These are phyloP conservation scores for Drosophila siamana DNA, from an alignment of 2,888 invertebrate genomes.

Conservation along the genomic window DNA sequence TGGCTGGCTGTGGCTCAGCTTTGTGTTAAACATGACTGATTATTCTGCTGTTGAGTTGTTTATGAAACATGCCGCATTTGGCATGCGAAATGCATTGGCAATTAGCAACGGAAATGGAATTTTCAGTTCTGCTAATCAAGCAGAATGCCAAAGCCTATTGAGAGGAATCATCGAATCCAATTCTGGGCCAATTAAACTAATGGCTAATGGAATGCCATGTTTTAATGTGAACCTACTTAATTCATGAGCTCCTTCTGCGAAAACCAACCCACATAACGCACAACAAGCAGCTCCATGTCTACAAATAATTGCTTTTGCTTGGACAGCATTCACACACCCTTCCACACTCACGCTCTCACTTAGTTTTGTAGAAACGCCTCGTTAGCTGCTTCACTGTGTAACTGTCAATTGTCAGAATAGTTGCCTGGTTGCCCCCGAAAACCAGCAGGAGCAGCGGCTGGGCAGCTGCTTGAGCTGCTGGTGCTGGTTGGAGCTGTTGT, in stretches of 20 bases:
- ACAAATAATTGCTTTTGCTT: conserved; percentile 43
- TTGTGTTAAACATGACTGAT: conserved; percentile 4
- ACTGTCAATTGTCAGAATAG: conserved; percentile 61
- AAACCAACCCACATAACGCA: neutral
- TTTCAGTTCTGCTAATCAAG: conserved; percentile 20
- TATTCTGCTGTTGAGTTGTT: conserved; percentile 3
- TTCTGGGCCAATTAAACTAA: conserved; percentile 50
- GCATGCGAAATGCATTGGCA: neutral
- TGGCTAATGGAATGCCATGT: conserved; percentile 26
- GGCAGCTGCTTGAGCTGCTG: neutral
- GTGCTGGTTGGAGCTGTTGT: no score
- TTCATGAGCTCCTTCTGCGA: conserved; percentile 10
- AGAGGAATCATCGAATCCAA: conserved; percentile 16
- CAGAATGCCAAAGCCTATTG: conserved; percentile 10
- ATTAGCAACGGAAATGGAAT: conserved; percentile 7
- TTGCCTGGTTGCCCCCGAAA: conserved; percentile 18
- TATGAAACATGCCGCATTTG: neutral
- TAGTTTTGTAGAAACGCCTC: conserved; percentile 12
- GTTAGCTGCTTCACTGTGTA: conserved; percentile 49
- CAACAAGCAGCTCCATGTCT: conserved; percentile 6
- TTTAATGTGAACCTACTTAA: conserved; percentile 22
- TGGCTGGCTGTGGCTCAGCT: neutral
- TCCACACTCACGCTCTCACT: conserved; percentile 7
- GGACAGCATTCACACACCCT: conserved; percentile 25
- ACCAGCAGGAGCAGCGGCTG: conserved; percentile 4